Conservation (phyloP, 2,113 vertebrate genomes). For the Strix uralensis region DNA sequence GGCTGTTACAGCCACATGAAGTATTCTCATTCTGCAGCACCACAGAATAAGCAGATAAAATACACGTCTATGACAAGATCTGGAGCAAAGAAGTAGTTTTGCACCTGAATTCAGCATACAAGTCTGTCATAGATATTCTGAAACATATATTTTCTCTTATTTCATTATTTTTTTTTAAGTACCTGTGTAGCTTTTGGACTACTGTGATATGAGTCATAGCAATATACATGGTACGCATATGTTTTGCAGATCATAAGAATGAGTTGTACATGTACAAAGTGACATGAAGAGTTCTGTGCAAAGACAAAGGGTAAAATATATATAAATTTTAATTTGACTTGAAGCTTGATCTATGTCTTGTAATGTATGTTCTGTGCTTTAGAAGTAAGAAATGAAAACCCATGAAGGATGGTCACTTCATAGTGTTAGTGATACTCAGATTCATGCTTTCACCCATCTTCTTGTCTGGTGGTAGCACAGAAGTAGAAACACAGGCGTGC, state of each 20-base stretch:
- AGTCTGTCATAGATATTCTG: background rate
- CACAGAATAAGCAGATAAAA: background rate
- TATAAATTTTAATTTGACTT: background rate
- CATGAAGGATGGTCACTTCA: accelerated
- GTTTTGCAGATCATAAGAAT: background rate
- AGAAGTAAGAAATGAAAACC: background rate
- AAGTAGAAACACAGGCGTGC: background rate
- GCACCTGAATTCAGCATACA: background rate
- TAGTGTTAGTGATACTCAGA: background rate
- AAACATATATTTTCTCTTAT: background rate
- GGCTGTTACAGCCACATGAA: background rate
- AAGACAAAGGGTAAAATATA: background rate
- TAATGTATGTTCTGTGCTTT: background rate
- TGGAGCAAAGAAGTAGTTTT: background rate
- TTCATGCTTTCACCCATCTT: background rate
- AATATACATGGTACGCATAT: background rate
- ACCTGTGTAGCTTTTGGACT: background rate
- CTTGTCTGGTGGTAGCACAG: background rate
- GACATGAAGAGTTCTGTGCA: background rate
- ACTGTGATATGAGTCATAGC: background rate
- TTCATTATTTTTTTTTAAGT: background rate
- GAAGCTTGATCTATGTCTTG: background rate
- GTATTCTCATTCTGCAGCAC: background rate
- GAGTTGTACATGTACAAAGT: accelerated
- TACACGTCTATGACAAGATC: background rate